Evolutionary conservation across 1,140 invertebrate species (phyloP).

Genomic region (Centruroides sculpturatus): DNA sequence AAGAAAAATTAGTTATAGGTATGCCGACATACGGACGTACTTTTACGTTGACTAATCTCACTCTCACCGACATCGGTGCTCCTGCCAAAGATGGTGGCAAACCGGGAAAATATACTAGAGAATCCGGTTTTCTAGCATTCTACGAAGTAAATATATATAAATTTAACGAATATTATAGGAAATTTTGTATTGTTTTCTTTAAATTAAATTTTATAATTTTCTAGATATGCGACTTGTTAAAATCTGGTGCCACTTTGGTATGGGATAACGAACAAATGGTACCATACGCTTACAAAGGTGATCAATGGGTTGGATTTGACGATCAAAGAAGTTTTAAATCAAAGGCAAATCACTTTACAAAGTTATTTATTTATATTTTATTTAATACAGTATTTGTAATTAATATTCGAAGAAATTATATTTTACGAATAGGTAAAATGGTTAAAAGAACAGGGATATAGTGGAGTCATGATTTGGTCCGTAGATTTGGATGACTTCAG

Average conservation of each 20-base stretch:
- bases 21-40: conserved; percentile 90
- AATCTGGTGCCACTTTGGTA: conserved; percentile 61
- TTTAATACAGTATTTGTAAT: no score
- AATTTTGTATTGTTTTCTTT: not conserved
- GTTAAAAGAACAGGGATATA: conserved; percentile 72
- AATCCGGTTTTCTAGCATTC: conserved; percentile 81
- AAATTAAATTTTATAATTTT: conserved; percentile 1
- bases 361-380: no score
- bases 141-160: conserved; percentile 45
- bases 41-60: conserved; percentile 77
- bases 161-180: not conserved
- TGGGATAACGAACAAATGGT: conserved; percentile 76
- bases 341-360: conserved; percentile 46
- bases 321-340: conserved; percentile 78
- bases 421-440: conserved; percentile 48
- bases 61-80: conserved; percentile 82
- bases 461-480: conserved; percentile 91
- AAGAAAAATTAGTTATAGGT: conserved; percentile 88
- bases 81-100: conserved; percentile 60
- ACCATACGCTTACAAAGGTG: conserved; percentile 71
- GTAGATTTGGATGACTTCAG: conserved; percentile 77
- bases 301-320: conserved; percentile 91
- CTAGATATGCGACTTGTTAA: conserved; percentile 66
- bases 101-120: conserved; percentile 68
- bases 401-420: no score